Base-by-base conservation (phyloP, 30 jellyfish, hydroid and myxozoan species). In the Nemopilema nomurai region DNA sequence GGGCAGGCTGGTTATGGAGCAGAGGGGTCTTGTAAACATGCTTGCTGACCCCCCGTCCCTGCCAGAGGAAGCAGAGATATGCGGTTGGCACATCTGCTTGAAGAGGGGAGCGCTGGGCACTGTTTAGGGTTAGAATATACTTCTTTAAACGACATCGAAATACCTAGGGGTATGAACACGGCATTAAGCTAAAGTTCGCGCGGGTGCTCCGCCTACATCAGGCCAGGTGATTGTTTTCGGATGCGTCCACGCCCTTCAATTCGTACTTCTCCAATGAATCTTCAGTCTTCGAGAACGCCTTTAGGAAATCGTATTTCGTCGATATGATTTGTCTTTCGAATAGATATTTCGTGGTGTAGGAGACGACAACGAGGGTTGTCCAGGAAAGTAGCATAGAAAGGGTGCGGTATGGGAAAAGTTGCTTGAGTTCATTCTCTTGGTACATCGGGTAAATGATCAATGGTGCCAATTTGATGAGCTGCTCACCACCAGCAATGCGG, bases 401-500 rank as follows among this genome's bases (percentile, higher is more conserved):
- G 3, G 96, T 91, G 66, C 97, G 96, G 80, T 86, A 86, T 8
- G 96, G 96, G 63, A 86, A 85, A 9, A 79, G 75, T 29, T 84
- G 91, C 18, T 67, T 50, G 33, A 67, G 28, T 62, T 62, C 67
- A 0, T 75, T 82, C 51, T 62, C 91, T 27, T 64, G 66, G 88
- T 88, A 79, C 88, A 75, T 76, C 20, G 96, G 96, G 65, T 77
- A 88, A 6, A 69, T 30, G 30, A 88, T 88, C 31, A 88, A 62
- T 28, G 96, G 91, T 20, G 85, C 69, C 65, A 88, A 67, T 67
- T 28, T 73, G 25, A 88, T 88, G 28, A 88, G 83, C 33, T 73
- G 52, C 68, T 88, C 96, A 19, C 96, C 96, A 13, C 96, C 96
- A 4, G 82, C 96, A 31, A 88, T 80, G 24, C 96, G 74, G 74